Conservation (phyloP, 2,113 vertebrate species). For the Chlorodrepanis virens region DNA sequence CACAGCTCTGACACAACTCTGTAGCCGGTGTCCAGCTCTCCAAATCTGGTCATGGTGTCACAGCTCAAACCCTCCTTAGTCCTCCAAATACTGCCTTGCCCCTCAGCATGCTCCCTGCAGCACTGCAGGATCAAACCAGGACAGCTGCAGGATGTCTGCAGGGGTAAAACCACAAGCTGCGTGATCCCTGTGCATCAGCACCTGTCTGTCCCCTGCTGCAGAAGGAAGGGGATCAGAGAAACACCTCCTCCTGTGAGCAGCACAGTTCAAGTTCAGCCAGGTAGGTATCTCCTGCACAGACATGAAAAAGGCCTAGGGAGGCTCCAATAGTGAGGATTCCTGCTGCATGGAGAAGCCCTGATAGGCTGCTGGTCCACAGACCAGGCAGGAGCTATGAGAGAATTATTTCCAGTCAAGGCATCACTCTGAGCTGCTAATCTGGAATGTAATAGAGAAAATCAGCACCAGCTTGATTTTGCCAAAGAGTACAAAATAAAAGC, state of each 20-base stretch:
- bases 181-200: neutral
- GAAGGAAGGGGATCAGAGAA: neutral
- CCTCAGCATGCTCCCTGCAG: neutral
- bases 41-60: neutral
- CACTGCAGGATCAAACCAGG: neutral
- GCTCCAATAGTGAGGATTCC: neutral
- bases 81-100: neutral
- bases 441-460: neutral
- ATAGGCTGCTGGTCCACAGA: neutral
- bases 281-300: neutral
- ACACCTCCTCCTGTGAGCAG: neutral
- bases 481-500: neutral
- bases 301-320: neutral
- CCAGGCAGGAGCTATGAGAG: neutral
- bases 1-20: neutral
- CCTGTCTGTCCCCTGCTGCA: neutral
- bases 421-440: neutral
- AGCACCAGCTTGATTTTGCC: neutral
- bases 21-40: neutral
- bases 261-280: neutral
- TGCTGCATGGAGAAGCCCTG: neutral
- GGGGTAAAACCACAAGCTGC: neutral
- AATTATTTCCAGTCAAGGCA: neutral
- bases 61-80: neutral
- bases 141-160: neutral